Conservation (phyloP, 2,888 invertebrate genomes). For the Xanthostigma xanthostigma region DNA sequence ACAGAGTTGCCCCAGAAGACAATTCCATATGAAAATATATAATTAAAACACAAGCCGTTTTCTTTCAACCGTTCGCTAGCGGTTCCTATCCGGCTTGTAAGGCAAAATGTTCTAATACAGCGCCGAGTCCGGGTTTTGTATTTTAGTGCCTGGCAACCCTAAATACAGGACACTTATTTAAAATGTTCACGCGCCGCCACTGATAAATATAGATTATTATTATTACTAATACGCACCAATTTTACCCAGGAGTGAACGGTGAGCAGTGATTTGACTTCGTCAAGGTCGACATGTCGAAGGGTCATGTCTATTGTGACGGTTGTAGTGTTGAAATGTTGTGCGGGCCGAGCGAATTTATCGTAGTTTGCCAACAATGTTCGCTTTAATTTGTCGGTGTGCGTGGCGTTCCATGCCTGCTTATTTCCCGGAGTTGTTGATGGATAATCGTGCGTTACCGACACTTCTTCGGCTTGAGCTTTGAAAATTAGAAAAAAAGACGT, state of each 20-base stretch:
- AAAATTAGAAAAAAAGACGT: too few species aligned
- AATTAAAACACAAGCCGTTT: too few species aligned
- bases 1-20: too few species aligned
- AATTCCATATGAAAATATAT: too few species aligned
- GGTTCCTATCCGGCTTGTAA: too few species aligned
- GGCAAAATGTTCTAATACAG: too few species aligned
- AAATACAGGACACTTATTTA: too few species aligned
- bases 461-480: too few species aligned
- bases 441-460: background rate
- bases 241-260: slow-evolving; percentile 41
- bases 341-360: slow-evolving; percentile 38
- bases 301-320: slow-evolving; percentile 37
- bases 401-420: slow-evolving; percentile 36
- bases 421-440: slow-evolving; percentile 21
- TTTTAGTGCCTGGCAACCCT: too few species aligned
- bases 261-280: slow-evolving; percentile 45
- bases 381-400: slow-evolving; percentile 37
- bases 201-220: background rate
- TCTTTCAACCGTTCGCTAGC: too few species aligned
- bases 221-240: slow-evolving; percentile 36
- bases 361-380: slow-evolving; percentile 39
- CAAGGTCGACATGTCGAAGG: slow-evolving; percentile 47
- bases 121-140: too few species aligned
- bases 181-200: too few species aligned
- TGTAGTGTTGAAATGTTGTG: slow-evolving; percentile 35